phyloP scores from a whole-genome alignment of 2,888 invertebrate genomes.

The Drosophila meridiana region DNA sequence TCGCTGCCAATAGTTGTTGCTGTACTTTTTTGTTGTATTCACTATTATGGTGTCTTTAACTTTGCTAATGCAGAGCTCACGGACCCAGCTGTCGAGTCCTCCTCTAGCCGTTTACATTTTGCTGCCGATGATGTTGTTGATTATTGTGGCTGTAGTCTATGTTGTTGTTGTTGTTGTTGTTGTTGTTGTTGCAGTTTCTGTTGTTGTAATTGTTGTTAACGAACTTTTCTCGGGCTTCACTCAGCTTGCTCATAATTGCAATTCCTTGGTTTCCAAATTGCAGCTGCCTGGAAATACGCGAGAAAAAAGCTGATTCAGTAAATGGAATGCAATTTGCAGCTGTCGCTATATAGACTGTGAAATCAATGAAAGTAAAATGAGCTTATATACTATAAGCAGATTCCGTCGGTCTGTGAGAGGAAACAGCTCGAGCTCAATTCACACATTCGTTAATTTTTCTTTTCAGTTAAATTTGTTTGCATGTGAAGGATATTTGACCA shows the following conservation, averaged over 20 bases:
- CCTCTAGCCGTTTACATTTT: slow-evolving; percentile 63
- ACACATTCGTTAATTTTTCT: background rate
- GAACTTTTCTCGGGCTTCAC: slow-evolving; percentile 41
- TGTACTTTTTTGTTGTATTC: slow-evolving; percentile 21
- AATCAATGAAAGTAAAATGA: background rate
- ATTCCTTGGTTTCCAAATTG: slow-evolving; percentile 44
- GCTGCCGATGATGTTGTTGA: slow-evolving; percentile 42
- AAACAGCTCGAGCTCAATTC: background rate
- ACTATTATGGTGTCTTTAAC: slow-evolving; percentile 25
- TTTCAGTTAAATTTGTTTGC: background rate
- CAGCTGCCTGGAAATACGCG: slow-evolving; percentile 40
- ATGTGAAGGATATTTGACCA: background rate
- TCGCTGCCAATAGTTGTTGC: slow-evolving; percentile 24
- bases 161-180: slow-evolving; percentile 13
- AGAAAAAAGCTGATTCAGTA: slow-evolving; percentile 4
- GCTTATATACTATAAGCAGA: background rate
- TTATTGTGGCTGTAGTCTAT: slow-evolving; percentile 9
- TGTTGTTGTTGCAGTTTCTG: slow-evolving; percentile 8
- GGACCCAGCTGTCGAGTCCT: slow-evolving; percentile 51
- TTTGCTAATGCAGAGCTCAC: slow-evolving; percentile 48
- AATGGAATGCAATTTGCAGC: slow-evolving; percentile 20
- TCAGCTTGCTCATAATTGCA: slow-evolving; percentile 69
- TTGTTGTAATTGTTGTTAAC: slow-evolving; percentile 35
- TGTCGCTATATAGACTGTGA: background rate
- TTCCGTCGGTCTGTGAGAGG: background rate